Conservation (phyloP, 92 coral and sea anemone species). For the Chrysogorgia sp. region DNA sequence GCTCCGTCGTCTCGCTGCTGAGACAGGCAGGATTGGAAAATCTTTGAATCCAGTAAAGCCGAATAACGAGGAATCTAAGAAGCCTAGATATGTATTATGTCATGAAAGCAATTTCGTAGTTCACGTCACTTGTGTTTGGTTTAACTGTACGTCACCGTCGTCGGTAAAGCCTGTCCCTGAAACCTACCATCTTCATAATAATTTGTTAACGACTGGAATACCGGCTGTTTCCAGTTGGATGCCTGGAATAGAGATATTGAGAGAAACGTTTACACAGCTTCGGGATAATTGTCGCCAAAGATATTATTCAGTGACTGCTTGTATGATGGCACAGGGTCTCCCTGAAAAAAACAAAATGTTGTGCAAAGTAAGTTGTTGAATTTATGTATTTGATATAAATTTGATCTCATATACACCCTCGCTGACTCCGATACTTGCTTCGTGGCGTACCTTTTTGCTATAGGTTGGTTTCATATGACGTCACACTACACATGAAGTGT, state of each 20-base stretch:
- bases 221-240: conserved; percentile 95
- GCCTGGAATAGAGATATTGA: conserved; percentile 73
- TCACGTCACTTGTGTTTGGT: conserved; percentile 82
- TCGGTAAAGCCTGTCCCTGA: conserved; percentile 86
- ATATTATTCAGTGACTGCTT: conserved; percentile 73
- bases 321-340: conserved; percentile 90
- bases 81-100: conserved; percentile 71
- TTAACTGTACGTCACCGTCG: conserved; percentile 91
- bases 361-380: conserved; percentile 66
- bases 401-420: too few species aligned
- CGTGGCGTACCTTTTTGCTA: too few species aligned
- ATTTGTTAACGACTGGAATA: conserved; percentile 88
- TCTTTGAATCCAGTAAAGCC: conserved; percentile 7
- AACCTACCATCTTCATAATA: conserved; percentile 93
- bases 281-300: conserved; percentile 64
- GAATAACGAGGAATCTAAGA: conserved; percentile 21
- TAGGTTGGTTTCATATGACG: too few species aligned
- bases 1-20: conserved; percentile 24
- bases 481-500: too few species aligned
- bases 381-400: background rate
- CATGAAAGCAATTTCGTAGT: conserved; percentile 75
- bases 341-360: conserved; percentile 88
- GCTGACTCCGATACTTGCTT: too few species aligned
- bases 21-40: conserved; percentile 37
- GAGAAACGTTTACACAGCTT: conserved; percentile 46